These are phyloP conservation scores for Tethea ocularis DNA, from an alignment of 2,888 invertebrate genomes.

Conservation along the genomic window DNA sequence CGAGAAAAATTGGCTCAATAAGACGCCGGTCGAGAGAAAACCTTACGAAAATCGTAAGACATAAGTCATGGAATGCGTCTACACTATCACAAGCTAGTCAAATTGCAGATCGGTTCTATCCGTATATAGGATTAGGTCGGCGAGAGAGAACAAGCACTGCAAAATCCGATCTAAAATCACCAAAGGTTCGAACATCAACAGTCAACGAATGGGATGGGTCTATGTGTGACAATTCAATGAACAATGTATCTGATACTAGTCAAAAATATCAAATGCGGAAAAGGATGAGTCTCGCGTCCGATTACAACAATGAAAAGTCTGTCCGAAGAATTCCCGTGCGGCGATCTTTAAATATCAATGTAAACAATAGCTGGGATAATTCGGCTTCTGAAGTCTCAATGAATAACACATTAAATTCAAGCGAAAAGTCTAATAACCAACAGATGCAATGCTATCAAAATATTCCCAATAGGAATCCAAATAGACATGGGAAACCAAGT, in stretches of 20 bases:
- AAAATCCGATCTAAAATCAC: slow-evolving; percentile 53
- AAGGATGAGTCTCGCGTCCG: slow-evolving; percentile 62
- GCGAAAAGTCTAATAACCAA: slow-evolving; percentile 49
- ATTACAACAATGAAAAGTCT: slow-evolving; percentile 62
- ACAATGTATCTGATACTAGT: slow-evolving; percentile 53
- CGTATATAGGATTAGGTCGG: slow-evolving; percentile 80
- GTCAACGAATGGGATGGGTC: slow-evolving; percentile 62
- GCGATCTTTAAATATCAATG: slow-evolving; percentile 63
- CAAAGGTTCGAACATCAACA: slow-evolving; percentile 41
- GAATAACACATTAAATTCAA: slow-evolving; percentile 57
- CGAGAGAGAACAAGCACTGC: slow-evolving; percentile 64
- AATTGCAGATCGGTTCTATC: slow-evolving; percentile 75
- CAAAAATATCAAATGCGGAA: slow-evolving; percentile 66
- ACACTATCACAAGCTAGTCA: slow-evolving; percentile 70
- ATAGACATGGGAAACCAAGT: slow-evolving; percentile 49
- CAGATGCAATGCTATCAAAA: slow-evolving; percentile 52
- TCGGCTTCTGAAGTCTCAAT: slow-evolving; percentile 60
- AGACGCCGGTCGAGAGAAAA: slow-evolving; percentile 88
- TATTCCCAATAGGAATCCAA: slow-evolving; percentile 42
- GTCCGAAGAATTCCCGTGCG: slow-evolving; percentile 62
- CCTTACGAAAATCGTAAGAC: slow-evolving; percentile 81
- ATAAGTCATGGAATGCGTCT: slow-evolving; percentile 86
- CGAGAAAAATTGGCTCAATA: slow-evolving; percentile 90
- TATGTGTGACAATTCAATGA: slow-evolving; percentile 55
- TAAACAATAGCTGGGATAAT: slow-evolving; percentile 60